Conservation (phyloP, 2,113 vertebrate genomes). For the Channa argus region DNA sequence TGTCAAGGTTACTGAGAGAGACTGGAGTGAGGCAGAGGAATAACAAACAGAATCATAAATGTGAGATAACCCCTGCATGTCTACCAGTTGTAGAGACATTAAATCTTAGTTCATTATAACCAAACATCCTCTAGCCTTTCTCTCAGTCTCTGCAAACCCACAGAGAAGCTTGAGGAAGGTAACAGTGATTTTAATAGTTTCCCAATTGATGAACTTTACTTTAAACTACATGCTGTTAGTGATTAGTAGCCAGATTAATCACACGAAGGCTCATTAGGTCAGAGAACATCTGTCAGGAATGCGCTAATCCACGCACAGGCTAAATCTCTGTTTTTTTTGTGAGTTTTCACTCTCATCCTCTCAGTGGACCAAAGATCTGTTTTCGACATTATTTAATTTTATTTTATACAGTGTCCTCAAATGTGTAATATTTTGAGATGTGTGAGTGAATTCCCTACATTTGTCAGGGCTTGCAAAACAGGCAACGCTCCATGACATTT, state of each 20-base stretch:
- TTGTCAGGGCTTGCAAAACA: not conserved
- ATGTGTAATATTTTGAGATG: conserved; percentile 12
- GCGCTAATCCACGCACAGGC: conserved; percentile 38
- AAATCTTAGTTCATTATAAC: conserved; percentile 58
- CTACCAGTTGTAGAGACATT: conserved; percentile 38
- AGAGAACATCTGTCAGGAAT: conserved; percentile 30
- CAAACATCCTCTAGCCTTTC: conserved; percentile 30
- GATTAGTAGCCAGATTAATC: conserved; percentile 58
- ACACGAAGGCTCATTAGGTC: conserved; percentile 46
- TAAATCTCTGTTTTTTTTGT: conserved; percentile 22
- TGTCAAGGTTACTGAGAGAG: conserved; percentile 64
- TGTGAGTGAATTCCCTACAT: conserved; percentile 20
- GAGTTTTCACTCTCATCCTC: conserved; percentile 14
- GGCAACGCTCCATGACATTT: not conserved
- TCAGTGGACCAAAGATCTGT: not conserved
- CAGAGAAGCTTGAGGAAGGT: not conserved
- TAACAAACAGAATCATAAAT: conserved; percentile 74
- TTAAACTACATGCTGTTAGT: conserved; percentile 29
- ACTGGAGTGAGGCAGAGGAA: conserved; percentile 38
- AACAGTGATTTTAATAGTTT: conserved; percentile 12
- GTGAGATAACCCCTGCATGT: conserved; percentile 49
- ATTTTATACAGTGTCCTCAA: not conserved
- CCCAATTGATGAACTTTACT: conserved; percentile 22
- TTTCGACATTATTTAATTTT: conserved; percentile 16
- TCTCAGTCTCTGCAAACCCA: conserved; percentile 41